phyloP scores from a whole-genome alignment of 2,797 vertebrate genomes.

The Xiphophorus birchmanni region DNA sequence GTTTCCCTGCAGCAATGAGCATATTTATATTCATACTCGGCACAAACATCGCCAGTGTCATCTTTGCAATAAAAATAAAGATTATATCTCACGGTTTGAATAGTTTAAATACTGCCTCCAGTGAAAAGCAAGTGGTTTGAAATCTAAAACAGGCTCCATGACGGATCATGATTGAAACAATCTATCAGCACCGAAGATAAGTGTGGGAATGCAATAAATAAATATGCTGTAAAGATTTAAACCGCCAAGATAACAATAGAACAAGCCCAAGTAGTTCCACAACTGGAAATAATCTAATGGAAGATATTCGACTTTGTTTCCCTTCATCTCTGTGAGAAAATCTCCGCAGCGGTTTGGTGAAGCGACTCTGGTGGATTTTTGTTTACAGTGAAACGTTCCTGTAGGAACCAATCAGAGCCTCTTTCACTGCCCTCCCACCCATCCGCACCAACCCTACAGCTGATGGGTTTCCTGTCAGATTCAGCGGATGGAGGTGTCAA shows the following conservation, averaged over 20 bases:
- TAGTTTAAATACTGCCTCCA: constrained; percentile 9
- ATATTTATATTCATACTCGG: neutral
- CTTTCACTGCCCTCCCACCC: neutral
- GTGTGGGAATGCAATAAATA: neutral
- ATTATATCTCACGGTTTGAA: neutral
- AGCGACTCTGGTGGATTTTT: neutral
- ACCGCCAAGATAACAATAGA: neutral
- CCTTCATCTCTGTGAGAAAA: neutral
- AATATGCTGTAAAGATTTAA: constrained; percentile 2
- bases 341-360: neutral
- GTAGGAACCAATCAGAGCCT: neutral
- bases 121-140: neutral
- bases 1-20: neutral
- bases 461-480: neutral
- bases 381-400: neutral
- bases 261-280: neutral
- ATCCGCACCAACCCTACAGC: neutral
- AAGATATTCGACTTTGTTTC: neutral
- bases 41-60: constrained; percentile 12
- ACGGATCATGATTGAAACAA: neutral
- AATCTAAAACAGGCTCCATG: neutral
- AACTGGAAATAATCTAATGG: neutral
- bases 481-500: neutral
- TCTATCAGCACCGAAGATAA: neutral
- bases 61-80: constrained; percentile 16